These are phyloP conservation scores for Aselliscus stoliczkanus DNA, from an alignment of 2,797 vertebrate genomes.

Conservation along the genomic window DNA sequence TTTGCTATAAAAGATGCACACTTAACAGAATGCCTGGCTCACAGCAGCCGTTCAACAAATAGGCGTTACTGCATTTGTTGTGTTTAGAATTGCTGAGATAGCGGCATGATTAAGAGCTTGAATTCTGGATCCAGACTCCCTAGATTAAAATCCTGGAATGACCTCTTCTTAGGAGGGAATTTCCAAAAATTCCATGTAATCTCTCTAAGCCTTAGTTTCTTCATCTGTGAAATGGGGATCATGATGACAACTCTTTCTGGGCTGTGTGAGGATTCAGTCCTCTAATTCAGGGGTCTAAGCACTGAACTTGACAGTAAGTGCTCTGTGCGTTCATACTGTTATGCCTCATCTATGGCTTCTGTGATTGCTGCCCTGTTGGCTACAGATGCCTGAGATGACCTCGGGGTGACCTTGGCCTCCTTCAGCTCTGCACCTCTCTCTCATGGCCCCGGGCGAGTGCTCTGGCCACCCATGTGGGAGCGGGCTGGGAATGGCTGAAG, in stretches of 20 bases:
- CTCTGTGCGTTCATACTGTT: rapidly evolving
- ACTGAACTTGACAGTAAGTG: rapidly evolving
- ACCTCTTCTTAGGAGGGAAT: neutral
- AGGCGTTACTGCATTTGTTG: neutral
- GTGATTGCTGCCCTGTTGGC: neutral
- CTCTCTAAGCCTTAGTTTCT: neutral
- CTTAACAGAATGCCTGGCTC: neutral
- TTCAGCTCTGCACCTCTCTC: neutral
- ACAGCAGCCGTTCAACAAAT: neutral
- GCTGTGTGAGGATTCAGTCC: neutral
- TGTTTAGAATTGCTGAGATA: neutral
- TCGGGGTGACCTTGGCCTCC: neutral
- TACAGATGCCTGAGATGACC: neutral
- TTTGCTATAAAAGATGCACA: neutral
- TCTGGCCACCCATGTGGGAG: neutral
- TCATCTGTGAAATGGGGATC: neutral
- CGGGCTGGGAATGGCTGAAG: neutral
- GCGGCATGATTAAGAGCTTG: neutral
- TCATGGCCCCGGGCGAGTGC: neutral
- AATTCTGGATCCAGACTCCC: neutral
- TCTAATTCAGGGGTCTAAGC: neutral
- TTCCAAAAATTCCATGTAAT: neutral
- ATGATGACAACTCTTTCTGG: neutral
- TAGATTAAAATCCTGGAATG: neutral
- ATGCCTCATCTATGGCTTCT: neutral